Evolutionary conservation across 2,888 invertebrate species (phyloP).

Genomic region (Taenaris catops): DNA sequence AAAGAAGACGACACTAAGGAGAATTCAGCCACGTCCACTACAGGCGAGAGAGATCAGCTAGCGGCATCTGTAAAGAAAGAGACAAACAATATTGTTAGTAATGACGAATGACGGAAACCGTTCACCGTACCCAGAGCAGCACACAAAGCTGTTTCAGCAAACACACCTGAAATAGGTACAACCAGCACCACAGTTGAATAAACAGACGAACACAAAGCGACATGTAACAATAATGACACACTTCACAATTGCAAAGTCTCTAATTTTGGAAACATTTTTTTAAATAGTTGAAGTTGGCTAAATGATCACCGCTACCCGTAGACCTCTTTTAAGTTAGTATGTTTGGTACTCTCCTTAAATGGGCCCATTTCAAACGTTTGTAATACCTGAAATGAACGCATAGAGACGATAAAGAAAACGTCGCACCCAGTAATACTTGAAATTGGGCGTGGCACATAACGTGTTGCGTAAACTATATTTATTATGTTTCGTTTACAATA

Average conservation of each 20-base stretch:
- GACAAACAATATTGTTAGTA: constrained; percentile 61
- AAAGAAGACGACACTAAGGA: too few species aligned
- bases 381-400: too few species aligned
- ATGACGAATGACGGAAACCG: constrained; percentile 42
- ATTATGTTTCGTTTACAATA: too few species aligned
- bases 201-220: constrained; percentile 46
- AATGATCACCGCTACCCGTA: too few species aligned
- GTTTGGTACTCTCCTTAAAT: too few species aligned
- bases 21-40: too few species aligned
- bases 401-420: too few species aligned
- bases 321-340: too few species aligned
- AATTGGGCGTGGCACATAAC: background rate
- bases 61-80: constrained; percentile 71
- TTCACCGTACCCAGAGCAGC: constrained; percentile 53
- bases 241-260: constrained; percentile 10
- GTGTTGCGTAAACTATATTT: background rate
- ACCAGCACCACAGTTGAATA: constrained; percentile 51
- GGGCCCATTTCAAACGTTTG: too few species aligned
- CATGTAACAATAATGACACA: constrained; percentile 27
- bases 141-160: constrained; percentile 51
- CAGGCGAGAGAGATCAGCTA: constrained; percentile 38
- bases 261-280: too few species aligned
- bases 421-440: background rate
- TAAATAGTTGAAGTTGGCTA: too few species aligned
- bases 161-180: constrained; percentile 49